Percentiles rank a stretch among this genome's conserved stretches.
These are phyloP conservation scores for Ochotona princeps DNA, from an alignment of 2,113 vertebrate species.

Conservation along the genomic window DNA sequence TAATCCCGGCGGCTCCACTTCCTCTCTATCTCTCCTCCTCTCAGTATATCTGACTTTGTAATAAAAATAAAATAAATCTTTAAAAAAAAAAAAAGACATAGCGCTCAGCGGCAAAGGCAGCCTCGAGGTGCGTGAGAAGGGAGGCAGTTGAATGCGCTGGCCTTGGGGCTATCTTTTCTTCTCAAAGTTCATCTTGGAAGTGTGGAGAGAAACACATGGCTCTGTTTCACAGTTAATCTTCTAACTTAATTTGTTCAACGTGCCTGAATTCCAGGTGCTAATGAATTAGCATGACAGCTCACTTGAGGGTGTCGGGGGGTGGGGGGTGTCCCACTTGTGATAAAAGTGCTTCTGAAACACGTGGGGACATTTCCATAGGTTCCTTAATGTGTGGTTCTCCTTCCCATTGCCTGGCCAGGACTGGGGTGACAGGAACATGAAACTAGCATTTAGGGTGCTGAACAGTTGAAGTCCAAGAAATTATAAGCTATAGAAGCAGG, in stretches of 20 bases:
- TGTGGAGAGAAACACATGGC: not conserved
- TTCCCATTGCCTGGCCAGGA: slow-evolving; percentile 16
- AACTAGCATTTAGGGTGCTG: slow-evolving; percentile 68
- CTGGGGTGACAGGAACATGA: slow-evolving; percentile 42
- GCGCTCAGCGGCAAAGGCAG: not conserved
- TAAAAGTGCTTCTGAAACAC: not conserved
- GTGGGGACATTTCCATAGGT: slow-evolving; percentile 18
- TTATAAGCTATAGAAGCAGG: slow-evolving; percentile 50
- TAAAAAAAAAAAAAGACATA: too few relatives aligned
- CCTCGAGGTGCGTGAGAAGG: not conserved
- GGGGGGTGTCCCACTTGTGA: not conserved
- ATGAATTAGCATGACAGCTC: not conserved
- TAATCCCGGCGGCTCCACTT: too few relatives aligned
- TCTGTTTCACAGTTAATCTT: slow-evolving; percentile 22
- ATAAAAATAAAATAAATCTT: too few relatives aligned
- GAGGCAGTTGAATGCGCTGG: not conserved
- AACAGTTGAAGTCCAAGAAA: slow-evolving; percentile 59
- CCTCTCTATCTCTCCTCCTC: too few relatives aligned
- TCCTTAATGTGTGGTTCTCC: slow-evolving; percentile 48
- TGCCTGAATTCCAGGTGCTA: slow-evolving; percentile 48
- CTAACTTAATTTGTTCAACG: slow-evolving; percentile 19
- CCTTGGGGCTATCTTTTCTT: not conserved
- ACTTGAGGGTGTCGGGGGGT: not conserved
- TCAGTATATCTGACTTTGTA: too few relatives aligned
- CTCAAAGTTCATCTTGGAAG: not conserved